phyloP scores from a whole-genome alignment of 2,113 vertebrate species.

The Menidia beryllina region DNA sequence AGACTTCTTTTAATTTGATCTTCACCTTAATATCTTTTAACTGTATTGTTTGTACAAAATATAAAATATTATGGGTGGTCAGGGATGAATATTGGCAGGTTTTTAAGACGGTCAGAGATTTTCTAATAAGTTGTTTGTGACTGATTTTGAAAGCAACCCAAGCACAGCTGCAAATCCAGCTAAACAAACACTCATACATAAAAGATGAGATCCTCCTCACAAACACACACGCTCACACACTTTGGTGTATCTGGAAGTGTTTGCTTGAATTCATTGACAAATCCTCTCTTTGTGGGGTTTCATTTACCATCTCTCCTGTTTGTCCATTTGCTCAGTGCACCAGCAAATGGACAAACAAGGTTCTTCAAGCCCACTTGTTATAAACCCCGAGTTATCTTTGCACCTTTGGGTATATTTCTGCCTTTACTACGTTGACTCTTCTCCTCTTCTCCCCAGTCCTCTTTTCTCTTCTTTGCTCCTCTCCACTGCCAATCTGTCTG shows the following conservation, averaged over 20 bases:
- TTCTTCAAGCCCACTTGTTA: conserved; percentile 28
- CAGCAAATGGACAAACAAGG: conserved; percentile 47
- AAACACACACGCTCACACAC: conserved; percentile 21
- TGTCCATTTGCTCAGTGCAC: too few relatives aligned
- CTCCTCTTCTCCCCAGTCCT: too few relatives aligned
- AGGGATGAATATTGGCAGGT: conserved; percentile 3
- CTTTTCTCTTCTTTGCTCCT: conserved; percentile 7
- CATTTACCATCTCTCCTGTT: conserved; percentile 42
- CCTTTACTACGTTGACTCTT: too few relatives aligned
- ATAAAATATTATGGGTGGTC: background rate
- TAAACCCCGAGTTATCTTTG: conserved; percentile 27
- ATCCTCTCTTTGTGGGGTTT: conserved; percentile 51
- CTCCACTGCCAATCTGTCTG: background rate
- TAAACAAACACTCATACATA: conserved; percentile 73
- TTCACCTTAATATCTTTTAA: background rate
- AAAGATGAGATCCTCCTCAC: conserved; percentile 57
- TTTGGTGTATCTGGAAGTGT: conserved; percentile 28
- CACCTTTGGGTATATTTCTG: conserved; percentile 15
- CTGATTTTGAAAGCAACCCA: conserved; percentile 63
- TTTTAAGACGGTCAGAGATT: conserved; percentile 34
- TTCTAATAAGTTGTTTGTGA: conserved; percentile 60
- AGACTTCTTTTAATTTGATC: background rate
- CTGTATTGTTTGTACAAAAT: background rate
- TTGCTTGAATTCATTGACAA: conserved; percentile 61
- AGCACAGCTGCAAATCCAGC: conserved; percentile 74